These are phyloP conservation scores for Hirtodrosophila cameraria DNA, from an alignment of 2,888 invertebrate species.

Conservation along the genomic window DNA sequence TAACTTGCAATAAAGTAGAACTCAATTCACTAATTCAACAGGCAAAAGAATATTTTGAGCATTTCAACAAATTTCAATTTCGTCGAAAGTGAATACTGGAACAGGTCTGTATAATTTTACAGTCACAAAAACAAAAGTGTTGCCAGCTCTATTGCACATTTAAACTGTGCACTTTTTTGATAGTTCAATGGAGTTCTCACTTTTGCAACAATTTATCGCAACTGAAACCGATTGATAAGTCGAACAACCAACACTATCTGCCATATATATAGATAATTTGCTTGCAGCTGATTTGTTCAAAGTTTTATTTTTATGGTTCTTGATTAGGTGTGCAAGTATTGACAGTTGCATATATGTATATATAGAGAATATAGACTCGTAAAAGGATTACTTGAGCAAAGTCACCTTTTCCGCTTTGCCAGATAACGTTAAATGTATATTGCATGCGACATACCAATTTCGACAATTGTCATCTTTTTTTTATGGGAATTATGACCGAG, in stretches of 20 bases:
- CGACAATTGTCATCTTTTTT: conserved; percentile 26
- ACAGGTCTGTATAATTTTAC: no score
- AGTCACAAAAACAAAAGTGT: no score
- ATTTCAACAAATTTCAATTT: no score
- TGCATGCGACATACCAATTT: conserved; percentile 13
- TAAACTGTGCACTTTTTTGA: conserved; percentile 21
- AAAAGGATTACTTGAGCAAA: conserved; percentile 43
- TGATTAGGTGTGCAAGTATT: conserved; percentile 25
- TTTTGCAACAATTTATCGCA: conserved; percentile 22
- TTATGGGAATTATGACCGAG: not conserved
- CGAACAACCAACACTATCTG: conserved; percentile 31
- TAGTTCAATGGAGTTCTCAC: not conserved
- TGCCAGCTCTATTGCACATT: no score
- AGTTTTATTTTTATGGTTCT: conserved; percentile 11
- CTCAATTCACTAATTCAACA: no score
- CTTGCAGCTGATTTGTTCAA: conserved; percentile 13
- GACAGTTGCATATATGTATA: conserved; percentile 2
- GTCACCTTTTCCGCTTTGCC: conserved; percentile 44
- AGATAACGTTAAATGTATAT: conserved; percentile 23
- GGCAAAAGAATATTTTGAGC: no score
- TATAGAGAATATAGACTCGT: conserved; percentile 45
- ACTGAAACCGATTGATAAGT: conserved; percentile 48
- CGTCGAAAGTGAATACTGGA: no score
- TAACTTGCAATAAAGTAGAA: no score
- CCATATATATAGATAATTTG: conserved; percentile 50